Evolutionary conservation across 1,140 invertebrate genomes (phyloP).

Genomic region (Euura lappo): DNA sequence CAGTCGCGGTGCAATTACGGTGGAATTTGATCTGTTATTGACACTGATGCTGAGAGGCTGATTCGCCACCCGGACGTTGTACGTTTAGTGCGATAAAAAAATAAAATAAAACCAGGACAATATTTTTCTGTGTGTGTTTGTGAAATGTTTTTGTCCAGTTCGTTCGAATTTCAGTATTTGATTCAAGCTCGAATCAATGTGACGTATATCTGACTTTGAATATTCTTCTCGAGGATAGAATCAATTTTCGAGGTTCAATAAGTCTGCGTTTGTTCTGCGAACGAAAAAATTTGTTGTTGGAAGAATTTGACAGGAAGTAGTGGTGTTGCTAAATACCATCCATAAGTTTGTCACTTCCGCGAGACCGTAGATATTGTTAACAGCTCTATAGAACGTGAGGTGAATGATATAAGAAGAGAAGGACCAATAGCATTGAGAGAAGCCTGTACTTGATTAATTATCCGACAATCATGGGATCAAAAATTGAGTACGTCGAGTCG

Average conservation of each 20-base stretch:
- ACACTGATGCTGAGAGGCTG: neutral
- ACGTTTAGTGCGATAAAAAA: neutral
- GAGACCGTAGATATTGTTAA: slow-evolving; percentile 17
- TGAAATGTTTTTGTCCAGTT: neutral
- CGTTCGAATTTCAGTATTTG: no score
- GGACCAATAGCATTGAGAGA: neutral
- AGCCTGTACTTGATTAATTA: neutral
- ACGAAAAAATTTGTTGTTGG: neutral
- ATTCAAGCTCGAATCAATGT: no score
- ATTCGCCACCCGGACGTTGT: neutral
- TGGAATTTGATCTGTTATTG: slow-evolving; percentile 5
- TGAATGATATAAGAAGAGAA: neutral
- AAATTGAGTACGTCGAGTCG: slow-evolving; percentile 89
- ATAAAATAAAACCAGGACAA: neutral
- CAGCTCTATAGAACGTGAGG: slow-evolving; percentile 14
- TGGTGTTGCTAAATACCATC: slow-evolving; percentile 1
- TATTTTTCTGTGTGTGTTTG: neutral
- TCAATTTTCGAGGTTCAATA: no score
- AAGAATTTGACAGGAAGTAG: neutral
- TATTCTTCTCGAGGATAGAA: no score
- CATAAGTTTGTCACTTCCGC: slow-evolving; percentile 18
- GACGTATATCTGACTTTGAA: no score
- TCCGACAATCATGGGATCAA: slow-evolving; percentile 75
- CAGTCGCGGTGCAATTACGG: slow-evolving; percentile 18
- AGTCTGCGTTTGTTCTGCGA: no score